Evolutionary conservation across 2,797 vertebrate genomes (phyloP).

Genomic region (Vireo griseus): DNA sequence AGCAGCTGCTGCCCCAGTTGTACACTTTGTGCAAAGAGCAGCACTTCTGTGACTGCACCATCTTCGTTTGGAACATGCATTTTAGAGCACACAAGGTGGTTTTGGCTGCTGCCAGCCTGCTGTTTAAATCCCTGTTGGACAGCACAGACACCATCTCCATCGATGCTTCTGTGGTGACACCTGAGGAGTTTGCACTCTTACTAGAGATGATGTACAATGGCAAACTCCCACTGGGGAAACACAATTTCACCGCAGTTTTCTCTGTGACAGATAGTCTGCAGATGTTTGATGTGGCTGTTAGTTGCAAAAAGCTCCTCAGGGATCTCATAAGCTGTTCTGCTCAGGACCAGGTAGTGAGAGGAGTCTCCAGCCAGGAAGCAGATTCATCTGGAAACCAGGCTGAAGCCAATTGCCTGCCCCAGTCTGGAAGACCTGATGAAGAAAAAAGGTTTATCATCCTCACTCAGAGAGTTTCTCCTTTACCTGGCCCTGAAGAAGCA

Average conservation of each 20-base stretch:
- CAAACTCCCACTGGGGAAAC: constrained; percentile 83
- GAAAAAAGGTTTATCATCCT: neutral
- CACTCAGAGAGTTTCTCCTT: neutral
- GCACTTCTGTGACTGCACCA: constrained; percentile 86
- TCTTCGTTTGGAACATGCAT: constrained; percentile 77
- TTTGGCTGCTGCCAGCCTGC: constrained; percentile 86
- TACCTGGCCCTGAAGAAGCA: neutral
- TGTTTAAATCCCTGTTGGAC: constrained; percentile 85
- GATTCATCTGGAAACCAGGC: neutral
- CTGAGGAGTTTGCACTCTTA: constrained; percentile 84
- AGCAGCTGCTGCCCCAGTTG: constrained; percentile 87
- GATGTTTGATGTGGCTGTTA: constrained; percentile 89
- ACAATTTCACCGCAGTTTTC: constrained; percentile 84
- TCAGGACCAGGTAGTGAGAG: constrained; percentile 35
- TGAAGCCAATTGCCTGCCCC: neutral
- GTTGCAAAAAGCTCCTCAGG: constrained; percentile 85
- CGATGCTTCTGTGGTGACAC: constrained; percentile 79
- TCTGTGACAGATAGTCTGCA: constrained; percentile 86
- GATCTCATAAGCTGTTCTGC: constrained; percentile 73
- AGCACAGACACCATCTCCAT: constrained; percentile 85
- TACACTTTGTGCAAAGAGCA: constrained; percentile 82
- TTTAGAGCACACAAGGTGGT: constrained; percentile 86
- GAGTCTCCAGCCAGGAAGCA: neutral
- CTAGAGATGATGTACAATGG: constrained; percentile 87
- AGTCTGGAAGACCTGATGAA: neutral